Evolutionary conservation across 2,113 vertebrate genomes (phyloP).

Genomic region (Chascanopsetta lugubris): DNA sequence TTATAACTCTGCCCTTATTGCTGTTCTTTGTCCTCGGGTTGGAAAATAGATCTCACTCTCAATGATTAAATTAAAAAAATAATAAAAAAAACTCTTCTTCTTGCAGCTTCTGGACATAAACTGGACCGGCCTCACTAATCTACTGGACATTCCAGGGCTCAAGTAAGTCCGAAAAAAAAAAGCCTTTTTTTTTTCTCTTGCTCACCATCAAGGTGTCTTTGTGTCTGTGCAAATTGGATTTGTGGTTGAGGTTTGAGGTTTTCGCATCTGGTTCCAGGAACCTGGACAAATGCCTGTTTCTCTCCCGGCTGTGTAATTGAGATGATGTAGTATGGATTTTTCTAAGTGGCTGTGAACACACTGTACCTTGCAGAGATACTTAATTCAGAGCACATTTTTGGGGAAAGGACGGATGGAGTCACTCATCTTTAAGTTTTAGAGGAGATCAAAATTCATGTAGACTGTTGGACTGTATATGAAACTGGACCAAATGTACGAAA

Average conservation of each 20-base stretch:
- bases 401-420: not conserved
- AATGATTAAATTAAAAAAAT: not conserved
- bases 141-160: conserved; percentile 95
- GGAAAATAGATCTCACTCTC: not conserved
- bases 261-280: not conserved
- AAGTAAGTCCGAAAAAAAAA: conserved; percentile 85
- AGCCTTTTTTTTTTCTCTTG: conserved; percentile 15
- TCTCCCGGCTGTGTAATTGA: not conserved
- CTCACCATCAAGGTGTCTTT: not conserved
- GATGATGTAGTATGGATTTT: not conserved
- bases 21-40: not conserved
- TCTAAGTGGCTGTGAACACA: not conserved
- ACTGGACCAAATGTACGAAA: too few species aligned
- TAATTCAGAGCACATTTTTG: not conserved
- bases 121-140: conserved; percentile 97
- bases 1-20: not conserved
- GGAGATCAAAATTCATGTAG: too few species aligned
- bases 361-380: not conserved
- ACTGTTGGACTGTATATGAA: too few species aligned
- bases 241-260: not conserved
- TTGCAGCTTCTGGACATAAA: conserved; percentile 93
- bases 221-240: not conserved
- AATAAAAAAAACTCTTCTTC: conserved; percentile 30
- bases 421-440: not conserved
- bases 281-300: not conserved